Base-by-base conservation (phyloP, 2,113 vertebrate species). In the Pachyramphus minor region DNA sequence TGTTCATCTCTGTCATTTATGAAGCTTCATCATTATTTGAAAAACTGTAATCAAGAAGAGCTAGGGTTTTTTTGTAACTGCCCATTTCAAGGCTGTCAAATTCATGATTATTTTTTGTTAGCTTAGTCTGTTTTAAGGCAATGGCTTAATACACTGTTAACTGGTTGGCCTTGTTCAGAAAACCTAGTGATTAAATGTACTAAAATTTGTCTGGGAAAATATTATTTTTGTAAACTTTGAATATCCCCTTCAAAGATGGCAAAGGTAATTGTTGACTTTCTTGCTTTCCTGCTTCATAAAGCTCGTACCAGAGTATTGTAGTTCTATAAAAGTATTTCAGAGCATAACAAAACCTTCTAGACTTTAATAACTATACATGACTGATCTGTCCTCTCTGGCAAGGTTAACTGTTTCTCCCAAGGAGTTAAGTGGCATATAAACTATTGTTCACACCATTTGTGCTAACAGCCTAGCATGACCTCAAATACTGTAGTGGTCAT, bases 371-470 rank as follows among this genome's bases (percentile, higher is more conserved):
- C 97, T 97, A 94, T 98, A 97, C 96, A 96, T 98, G 98, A 98
- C 97, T 97, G 97, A 98, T 98, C 97, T 98, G 97, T 98, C 97
- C 97, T 98, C 93, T 97, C 98, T 87, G 96, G 97, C 97, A 98
- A 98, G 98, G 98, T 98, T 98, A 98, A 98, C 98, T 91, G 97
- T 97, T 98, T 98, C 96, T 98, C 96, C 98, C 97, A 98, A 98
- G 98, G 97, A 98, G 98, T 98, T 98, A 98, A 98, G 98, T 98
- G 98, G 97, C 97, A 98, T 98, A 98, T 98, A 98, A 98, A 98
- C 98, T 98, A 98, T 98, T 98, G 98, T 98, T 98, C 98, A 97
- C 97, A 98, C 97, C 96, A 98, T 98, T 98, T 98, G 97, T 98
- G 98, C 97, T 98, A 98, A 98, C 97, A 97, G 95, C 97, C 94